Evolutionary conservation across 1,140 invertebrate genomes (phyloP), one percentile per base, ranked within the genome.

Genomic region (Calephelis nemesis): DNA sequence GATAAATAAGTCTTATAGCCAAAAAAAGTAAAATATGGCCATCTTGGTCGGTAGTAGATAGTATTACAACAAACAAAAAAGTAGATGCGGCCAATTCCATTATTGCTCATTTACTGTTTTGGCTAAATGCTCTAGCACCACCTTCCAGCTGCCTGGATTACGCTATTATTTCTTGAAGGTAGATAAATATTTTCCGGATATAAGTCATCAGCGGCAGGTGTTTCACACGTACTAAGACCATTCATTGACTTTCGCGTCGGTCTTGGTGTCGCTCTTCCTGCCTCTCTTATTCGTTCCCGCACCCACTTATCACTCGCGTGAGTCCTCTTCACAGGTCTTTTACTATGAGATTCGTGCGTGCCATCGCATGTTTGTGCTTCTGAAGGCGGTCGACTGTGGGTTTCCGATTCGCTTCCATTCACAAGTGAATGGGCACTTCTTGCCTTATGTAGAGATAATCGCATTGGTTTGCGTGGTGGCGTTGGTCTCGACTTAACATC

Each of bases 381-480:
- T 3, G 85, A 83, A 0, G 77, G 74, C 19, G 85, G 83, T 60
- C 83, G 70, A 47, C 82, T 83, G 7, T 74, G 76, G 12, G 82
- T 77, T 62, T 89, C 88, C 8, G 84, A 84, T 60, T 89, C 87
- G 70, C 84, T 85, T 0, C 88, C 87, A 68, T 84, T 85, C 50
- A 92, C 95, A 0, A 97, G 94, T 0, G 96, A 96, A 75, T 97
- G 96, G 15, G 97, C 92, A 88, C 96, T 97, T 9, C 95, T 93
- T 0, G 96, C 96, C 73, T 96, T 94, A 79, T 97, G 96, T 1
- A 98, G 85, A 0, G 96, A 97, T 4, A 98, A 84, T 6, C 97
- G 91, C 1, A 97, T 78, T 0, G 97, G 97, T 81, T 98, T 98
- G 77, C 96, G 95, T 13, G 97, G 97, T 5, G 97, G 96, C 13